phyloP scores from a whole-genome alignment of 2,113 vertebrate species.

The Onychorhynchus coronatus region DNA sequence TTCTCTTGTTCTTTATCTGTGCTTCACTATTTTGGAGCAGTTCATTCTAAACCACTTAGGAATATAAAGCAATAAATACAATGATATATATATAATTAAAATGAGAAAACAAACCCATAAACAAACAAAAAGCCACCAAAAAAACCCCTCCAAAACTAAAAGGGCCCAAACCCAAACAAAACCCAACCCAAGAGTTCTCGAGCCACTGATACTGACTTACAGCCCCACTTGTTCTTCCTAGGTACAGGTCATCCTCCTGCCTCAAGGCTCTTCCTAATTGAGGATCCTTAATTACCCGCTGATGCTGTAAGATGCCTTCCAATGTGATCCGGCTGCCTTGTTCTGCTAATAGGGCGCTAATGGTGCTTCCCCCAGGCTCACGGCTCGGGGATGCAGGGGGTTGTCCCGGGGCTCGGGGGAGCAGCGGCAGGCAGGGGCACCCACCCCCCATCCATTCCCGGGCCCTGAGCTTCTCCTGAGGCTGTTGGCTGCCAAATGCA shows the following conservation, averaged over 20 bases:
- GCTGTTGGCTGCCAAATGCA: background rate
- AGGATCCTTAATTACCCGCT: background rate
- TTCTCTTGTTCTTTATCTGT: background rate
- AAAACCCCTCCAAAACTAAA: background rate
- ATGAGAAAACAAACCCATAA: background rate
- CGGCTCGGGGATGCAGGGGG: background rate
- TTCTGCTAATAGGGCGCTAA: background rate
- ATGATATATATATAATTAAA: background rate
- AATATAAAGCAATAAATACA: background rate
- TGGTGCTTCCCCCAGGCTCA: background rate
- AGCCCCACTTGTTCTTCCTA: background rate
- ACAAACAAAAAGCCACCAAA: background rate
- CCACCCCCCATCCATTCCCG: no score
- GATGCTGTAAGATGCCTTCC: background rate
- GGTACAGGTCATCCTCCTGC: background rate
- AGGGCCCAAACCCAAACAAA: background rate
- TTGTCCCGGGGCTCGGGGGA: no score
- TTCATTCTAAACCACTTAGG: background rate
- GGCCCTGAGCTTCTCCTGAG: background rate
- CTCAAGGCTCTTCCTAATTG: background rate
- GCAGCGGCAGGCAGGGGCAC: background rate
- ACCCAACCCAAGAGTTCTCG: background rate
- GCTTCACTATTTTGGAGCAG: background rate
- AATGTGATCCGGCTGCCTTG: background rate
- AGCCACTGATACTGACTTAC: background rate